These are phyloP conservation scores for Spodoptera littoralis DNA, from an alignment of 2,888 invertebrate species.

Conservation along the genomic window DNA sequence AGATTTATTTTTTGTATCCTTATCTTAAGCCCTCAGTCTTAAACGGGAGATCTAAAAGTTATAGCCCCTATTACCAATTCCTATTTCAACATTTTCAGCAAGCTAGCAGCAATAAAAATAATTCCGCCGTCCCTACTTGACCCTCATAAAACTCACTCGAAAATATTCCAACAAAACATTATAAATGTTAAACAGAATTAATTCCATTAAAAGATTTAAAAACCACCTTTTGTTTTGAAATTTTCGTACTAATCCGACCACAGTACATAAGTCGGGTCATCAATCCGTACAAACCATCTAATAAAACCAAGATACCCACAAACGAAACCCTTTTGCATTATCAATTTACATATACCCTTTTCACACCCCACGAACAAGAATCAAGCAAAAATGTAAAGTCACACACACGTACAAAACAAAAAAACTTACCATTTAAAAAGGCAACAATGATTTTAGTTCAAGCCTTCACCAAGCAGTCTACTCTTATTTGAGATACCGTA, in stretches of 20 bases:
- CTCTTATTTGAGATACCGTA: conserved; percentile 73
- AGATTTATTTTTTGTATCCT: background rate
- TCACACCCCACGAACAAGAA: conserved; percentile 42
- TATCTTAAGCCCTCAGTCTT: background rate
- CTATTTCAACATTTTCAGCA: conserved; percentile 17
- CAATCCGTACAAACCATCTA: conserved; percentile 32
- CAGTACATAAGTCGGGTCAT: conserved; percentile 30
- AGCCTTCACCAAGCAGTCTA: conserved; percentile 79
- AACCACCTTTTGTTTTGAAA: conserved; percentile 38
- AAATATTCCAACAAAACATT: conserved; percentile 32
- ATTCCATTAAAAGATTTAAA: conserved; percentile 34
- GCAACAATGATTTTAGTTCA: conserved; percentile 80
- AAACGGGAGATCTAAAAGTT: conserved; percentile 8
- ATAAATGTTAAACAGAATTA: conserved; percentile 20
- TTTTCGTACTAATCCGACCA: conserved; percentile 26
- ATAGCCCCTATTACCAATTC: conserved; percentile 12
- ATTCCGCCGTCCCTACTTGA: conserved; percentile 9
- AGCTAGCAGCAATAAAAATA: conserved; percentile 29
- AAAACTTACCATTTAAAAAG: conserved; percentile 70
- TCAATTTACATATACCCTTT: conserved; percentile 58
- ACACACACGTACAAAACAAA: conserved; percentile 48
- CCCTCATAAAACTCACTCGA: conserved; percentile 28
- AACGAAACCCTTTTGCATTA: conserved; percentile 46
- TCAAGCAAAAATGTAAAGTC: conserved; percentile 49
- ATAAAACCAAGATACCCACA: conserved; percentile 48